Evolutionary conservation across 2,888 invertebrate species (phyloP), one percentile per base, ranked within the genome.

Genomic region (Tetragonula carbonaria): DNA sequence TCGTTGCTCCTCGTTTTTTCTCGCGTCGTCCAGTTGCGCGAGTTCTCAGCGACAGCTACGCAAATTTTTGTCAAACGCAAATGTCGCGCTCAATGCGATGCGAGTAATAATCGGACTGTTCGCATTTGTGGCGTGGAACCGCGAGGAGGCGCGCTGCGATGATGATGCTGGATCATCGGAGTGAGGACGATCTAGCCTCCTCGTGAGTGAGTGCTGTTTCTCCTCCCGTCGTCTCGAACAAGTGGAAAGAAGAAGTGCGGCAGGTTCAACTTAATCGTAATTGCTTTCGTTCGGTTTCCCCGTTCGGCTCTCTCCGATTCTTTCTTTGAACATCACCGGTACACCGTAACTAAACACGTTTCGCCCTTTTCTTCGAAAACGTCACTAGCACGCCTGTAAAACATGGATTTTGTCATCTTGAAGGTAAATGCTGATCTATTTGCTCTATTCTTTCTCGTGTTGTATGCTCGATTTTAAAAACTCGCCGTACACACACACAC

Each of bases 331-430:
- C 4, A 45, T 74, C 16, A 33, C 50, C 2, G 38, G 18, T 51
- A 68, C 18, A 51, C 13, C 28, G 21, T 28, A 50, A 51, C 16
- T 59, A 28, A 21, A 50, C 65, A 16, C 51, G 51, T 55, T 23
- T 11, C 14, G 21, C 2, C 28, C 21, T 50, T 59, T 16, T 45
- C 4, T 28, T 23, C 11, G 16, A 78, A 78, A 67, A 80, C 73
- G 50, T 80, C 74, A 66, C 67, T 80, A 65, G 13, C 72, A 62
- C 57, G 63, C 62, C 18, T 38, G 38, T 68, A 77, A 87, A 89
- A 88, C 88, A 92, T 92, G 92, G 92, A 92, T 90, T 92, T 92
- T 90, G 91, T 92, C 68, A 92, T 92, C 88, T 86, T 92, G 13
- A 92, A 92, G 92, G 92, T 92, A 90, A 90, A 77, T 18, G 8